phyloP scores from a whole-genome alignment of 2,797 vertebrate species.

The Chaetodon trifasciatus region DNA sequence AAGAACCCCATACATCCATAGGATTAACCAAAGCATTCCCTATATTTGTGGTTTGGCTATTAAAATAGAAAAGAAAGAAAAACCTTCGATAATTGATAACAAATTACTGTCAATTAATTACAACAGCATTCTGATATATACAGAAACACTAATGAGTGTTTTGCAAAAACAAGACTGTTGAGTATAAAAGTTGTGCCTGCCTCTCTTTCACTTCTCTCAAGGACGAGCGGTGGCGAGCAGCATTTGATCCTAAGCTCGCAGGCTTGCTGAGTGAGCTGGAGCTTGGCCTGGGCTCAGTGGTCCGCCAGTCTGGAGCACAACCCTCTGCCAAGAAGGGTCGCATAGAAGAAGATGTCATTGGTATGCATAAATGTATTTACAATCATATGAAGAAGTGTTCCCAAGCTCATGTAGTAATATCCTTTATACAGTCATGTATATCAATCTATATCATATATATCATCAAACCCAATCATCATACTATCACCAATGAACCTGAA shows the following conservation, averaged over 20 bases:
- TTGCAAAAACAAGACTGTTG: neutral
- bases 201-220: slow-evolving; percentile 52
- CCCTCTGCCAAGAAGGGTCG: slow-evolving; percentile 78
- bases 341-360: slow-evolving; percentile 88
- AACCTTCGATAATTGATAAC: neutral
- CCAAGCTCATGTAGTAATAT: no score
- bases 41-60: neutral
- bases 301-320: slow-evolving; percentile 87
- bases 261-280: slow-evolving; percentile 94
- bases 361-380: slow-evolving; percentile 75
- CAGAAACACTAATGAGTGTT: no score
- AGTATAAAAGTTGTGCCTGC: neutral
- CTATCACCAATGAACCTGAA: no score
- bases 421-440: no score
- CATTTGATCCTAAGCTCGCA: slow-evolving; percentile 95
- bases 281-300: slow-evolving; percentile 89
- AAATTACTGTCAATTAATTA: no score
- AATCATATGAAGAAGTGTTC: no score
- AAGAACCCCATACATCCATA: neutral
- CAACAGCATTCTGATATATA: no score
- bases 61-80: neutral
- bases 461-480: no score
- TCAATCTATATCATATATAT: no score
- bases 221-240: slow-evolving; percentile 94
- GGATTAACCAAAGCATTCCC: neutral